These are phyloP conservation scores for Eilema griseolum DNA, from an alignment of 2,888 invertebrate species.

Conservation along the genomic window DNA sequence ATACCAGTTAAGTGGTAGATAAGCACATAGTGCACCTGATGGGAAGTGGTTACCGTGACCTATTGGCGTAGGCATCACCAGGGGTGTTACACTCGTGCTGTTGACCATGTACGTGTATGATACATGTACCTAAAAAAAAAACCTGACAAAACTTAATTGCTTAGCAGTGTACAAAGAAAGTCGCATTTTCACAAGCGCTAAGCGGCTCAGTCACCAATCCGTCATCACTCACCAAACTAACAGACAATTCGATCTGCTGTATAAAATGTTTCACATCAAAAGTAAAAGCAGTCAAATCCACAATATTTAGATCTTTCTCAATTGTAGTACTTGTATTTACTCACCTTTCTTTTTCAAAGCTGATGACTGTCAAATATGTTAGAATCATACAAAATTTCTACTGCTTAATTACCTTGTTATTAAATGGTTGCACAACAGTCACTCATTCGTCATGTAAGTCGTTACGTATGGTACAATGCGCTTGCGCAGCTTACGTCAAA, in stretches of 20 bases:
- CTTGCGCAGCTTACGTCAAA: constrained; percentile 51
- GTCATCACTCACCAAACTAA: too few relatives aligned
- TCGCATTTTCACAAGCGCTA: neutral
- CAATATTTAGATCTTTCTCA: neutral
- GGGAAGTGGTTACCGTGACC: too few relatives aligned
- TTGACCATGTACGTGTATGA: too few relatives aligned
- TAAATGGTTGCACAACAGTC: constrained; percentile 39
- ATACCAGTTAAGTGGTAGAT: too few relatives aligned
- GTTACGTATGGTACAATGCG: constrained; percentile 44
- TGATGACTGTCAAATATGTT: constrained; percentile 3
- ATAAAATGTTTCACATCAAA: neutral
- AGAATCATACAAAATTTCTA: constrained; percentile 24
- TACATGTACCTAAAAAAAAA: too few relatives aligned
- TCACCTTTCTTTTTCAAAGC: neutral
- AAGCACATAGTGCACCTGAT: too few relatives aligned
- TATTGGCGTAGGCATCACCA: too few relatives aligned
- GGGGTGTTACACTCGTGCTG: too few relatives aligned
- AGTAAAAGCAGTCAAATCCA: neutral
- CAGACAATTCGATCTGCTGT: neutral
- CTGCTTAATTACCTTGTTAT: constrained; percentile 30
- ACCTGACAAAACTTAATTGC: neutral
- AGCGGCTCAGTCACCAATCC: neutral
- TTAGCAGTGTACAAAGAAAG: neutral
- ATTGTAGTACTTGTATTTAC: neutral
- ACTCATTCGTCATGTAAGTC: constrained; percentile 41